Percentiles rank a stretch among this genome's conserved stretches.
These are phyloP conservation scores for Papilio machaon DNA, from an alignment of 1,140 invertebrate species.

Conservation along the genomic window DNA sequence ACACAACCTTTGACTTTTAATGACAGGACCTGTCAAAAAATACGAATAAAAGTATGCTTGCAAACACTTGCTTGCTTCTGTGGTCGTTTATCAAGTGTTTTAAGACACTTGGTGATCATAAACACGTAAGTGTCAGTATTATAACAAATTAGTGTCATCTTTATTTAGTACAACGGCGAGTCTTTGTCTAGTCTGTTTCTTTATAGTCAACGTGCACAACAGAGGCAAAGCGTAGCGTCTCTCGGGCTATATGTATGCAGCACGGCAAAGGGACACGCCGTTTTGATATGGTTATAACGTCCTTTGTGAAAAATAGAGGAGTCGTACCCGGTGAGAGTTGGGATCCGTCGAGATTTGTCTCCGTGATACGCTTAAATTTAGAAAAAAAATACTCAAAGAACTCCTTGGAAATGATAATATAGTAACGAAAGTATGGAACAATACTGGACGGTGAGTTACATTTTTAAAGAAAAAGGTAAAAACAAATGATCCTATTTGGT, in stretches of 20 bases:
- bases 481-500: too few relatives aligned
- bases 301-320: constrained; percentile 75
- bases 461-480: not conserved
- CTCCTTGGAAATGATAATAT: constrained; percentile 69
- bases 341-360: constrained; percentile 74
- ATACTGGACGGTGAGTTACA: not conserved
- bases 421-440: constrained; percentile 44
- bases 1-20: constrained; percentile 47
- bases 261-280: constrained; percentile 75
- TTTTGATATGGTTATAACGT: constrained; percentile 81
- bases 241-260: constrained; percentile 74
- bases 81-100: too few relatives aligned
- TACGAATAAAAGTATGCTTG: too few relatives aligned
- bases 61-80: too few relatives aligned
- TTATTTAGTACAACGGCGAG: too few relatives aligned
- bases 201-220: constrained; percentile 44
- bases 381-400: constrained; percentile 59
- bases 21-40: too few relatives aligned
- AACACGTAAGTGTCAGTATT: too few relatives aligned
- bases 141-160: too few relatives aligned
- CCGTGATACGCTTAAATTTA: constrained; percentile 77
- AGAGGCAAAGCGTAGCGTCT: constrained; percentile 52
- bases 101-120: too few relatives aligned
- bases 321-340: constrained; percentile 69
- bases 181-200: too few relatives aligned